These are phyloP conservation scores for Atta cephalotes DNA, from an alignment of 1,140 invertebrate species.

Conservation along the genomic window DNA sequence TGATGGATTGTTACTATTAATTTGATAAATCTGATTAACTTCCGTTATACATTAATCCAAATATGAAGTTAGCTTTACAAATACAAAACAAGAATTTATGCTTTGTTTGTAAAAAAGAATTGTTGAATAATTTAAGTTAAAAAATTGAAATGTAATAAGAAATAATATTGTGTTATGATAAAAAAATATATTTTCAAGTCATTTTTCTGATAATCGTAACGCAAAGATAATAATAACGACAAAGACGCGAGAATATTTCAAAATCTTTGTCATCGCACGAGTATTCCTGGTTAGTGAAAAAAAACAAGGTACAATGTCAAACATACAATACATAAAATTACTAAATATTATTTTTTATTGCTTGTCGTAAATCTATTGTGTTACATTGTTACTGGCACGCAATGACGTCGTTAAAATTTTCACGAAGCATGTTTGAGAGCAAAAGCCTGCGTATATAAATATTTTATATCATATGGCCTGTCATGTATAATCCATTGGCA, in stretches of 20 bases:
- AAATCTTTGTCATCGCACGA: background rate
- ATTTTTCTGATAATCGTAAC: background rate
- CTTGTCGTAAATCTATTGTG: slow-evolving; percentile 26
- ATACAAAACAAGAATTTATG: background rate
- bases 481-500: slow-evolving; percentile 1
- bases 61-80: background rate
- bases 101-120: background rate
- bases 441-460: background rate
- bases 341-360: background rate
- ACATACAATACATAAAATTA: background rate
- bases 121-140: background rate
- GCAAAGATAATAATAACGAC: background rate
- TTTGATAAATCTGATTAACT: slow-evolving; percentile 31
- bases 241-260: background rate
- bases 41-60: background rate
- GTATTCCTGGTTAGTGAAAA: background rate
- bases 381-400: background rate
- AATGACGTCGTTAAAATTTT: slow-evolving; percentile 36
- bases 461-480: background rate
- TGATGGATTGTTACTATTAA: slow-evolving; percentile 38
- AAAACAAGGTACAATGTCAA: background rate
- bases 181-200: background rate
- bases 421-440: background rate
- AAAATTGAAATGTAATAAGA: background rate
- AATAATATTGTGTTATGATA: background rate